Evolutionary conservation across 2,888 invertebrate genomes (phyloP).

Genomic region (Aricia artaxerxes): DNA sequence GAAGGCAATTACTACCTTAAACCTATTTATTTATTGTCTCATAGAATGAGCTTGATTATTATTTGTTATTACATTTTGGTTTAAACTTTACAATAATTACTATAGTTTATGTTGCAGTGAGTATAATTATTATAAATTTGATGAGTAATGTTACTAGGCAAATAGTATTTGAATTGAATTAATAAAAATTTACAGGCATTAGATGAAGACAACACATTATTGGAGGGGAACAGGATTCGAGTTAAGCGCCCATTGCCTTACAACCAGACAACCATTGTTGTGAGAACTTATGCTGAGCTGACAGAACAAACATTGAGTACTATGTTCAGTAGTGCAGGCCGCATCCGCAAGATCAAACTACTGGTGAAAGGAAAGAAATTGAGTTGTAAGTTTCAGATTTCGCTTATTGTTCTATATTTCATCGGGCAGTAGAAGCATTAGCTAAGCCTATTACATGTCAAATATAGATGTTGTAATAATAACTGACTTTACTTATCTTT

Average conservation of each 20-base stretch:
- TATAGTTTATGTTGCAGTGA: too few species aligned
- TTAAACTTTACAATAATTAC: too few species aligned
- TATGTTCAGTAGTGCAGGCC: conserved; percentile 55
- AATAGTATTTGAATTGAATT: neutral
- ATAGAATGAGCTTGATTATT: too few species aligned
- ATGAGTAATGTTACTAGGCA: too few species aligned
- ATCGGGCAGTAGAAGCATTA: too few species aligned
- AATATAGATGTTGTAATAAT: too few species aligned
- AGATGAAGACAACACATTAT: conserved; percentile 51
- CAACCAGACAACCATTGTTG: conserved; percentile 57
- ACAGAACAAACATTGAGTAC: conserved; percentile 54
- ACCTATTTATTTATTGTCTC: too few species aligned
- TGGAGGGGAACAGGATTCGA: conserved; percentile 54
- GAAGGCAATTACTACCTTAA: too few species aligned
- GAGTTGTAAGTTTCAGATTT: conserved; percentile 50
- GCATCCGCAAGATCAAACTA: conserved; percentile 58
- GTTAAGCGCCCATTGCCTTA: conserved; percentile 55
- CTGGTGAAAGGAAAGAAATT: conserved; percentile 61
- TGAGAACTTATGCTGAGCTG: conserved; percentile 56
- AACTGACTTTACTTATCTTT: too few species aligned
- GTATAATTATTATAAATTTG: too few species aligned
- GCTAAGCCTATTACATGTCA: too few species aligned
- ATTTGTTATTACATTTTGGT: too few species aligned
- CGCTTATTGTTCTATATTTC: neutral
- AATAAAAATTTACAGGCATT: conserved; percentile 53